Conservation (phyloP, 2,113 vertebrate species). For the Labeo rohita region DNA sequence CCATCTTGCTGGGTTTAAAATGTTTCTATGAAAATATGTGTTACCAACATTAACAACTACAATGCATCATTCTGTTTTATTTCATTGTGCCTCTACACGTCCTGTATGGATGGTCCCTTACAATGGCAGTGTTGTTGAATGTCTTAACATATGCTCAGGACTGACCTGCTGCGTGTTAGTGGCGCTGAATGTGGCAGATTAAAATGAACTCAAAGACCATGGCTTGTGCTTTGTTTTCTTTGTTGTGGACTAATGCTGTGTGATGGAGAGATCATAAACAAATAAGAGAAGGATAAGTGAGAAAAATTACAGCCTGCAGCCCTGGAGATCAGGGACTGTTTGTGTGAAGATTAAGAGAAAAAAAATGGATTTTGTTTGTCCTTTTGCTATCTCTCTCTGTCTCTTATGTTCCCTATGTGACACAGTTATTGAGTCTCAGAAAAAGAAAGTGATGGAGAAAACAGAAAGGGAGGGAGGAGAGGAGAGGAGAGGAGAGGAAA, state of each 20-base stretch:
- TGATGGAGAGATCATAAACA: conserved; percentile 2
- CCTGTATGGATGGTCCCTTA: background rate
- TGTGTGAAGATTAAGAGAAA: conserved; percentile 58
- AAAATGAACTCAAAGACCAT: conserved; percentile 5
- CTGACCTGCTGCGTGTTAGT: conserved; percentile 18
- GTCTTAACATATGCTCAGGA: conserved; percentile 25
- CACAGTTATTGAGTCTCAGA: conserved; percentile 7
- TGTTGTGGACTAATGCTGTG: background rate
- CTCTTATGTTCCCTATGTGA: conserved; percentile 3
- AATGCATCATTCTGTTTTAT: background rate
- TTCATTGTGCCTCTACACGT: background rate
- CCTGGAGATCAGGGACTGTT: conserved; percentile 45
- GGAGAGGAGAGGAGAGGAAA: conserved; percentile 28
- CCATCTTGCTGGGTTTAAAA: background rate
- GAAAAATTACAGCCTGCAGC: conserved; percentile 5
- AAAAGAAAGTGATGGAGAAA: conserved; percentile 30
- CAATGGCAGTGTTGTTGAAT: conserved; percentile 1
- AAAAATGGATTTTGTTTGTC: conserved; percentile 44
- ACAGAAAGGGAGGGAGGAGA: conserved; percentile 36
- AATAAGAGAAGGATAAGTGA: conserved; percentile 12
- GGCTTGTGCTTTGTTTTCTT: conserved; percentile 29
- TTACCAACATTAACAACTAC: background rate
- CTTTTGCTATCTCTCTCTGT: conserved; percentile 40
- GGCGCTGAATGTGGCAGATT: background rate
- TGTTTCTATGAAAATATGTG: background rate